A percentile compares a stretch with the other conserved stretches of the same genome.
Conservation (phyloP, 1,140 invertebrate species). For the Lordiphosa stackelbergi region DNA sequence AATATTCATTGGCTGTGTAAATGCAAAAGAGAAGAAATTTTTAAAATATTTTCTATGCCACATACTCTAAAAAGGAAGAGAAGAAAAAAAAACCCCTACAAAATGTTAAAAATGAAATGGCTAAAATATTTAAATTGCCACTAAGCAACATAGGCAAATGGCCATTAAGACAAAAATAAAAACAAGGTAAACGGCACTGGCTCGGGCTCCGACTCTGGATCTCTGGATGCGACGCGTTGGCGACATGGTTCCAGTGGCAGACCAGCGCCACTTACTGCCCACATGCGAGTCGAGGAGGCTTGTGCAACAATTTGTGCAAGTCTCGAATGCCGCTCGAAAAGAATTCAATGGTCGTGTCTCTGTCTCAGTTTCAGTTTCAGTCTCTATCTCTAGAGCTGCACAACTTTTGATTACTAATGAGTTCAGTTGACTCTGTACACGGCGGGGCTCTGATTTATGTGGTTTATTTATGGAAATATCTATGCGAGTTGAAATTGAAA, state of each 20-base stretch:
- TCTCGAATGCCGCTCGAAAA: constrained; percentile 28
- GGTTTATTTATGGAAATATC: constrained; percentile 72
- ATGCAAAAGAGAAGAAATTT: constrained; percentile 64
- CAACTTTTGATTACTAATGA: constrained; percentile 74
- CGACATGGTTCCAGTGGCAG: constrained; percentile 57
- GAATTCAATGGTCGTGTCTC: constrained; percentile 47
- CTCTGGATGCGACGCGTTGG: constrained; percentile 38
- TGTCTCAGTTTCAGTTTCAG: constrained; percentile 4
- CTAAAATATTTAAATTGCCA: constrained; percentile 70
- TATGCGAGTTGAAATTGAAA: constrained; percentile 69
- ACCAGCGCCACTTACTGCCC: constrained; percentile 37
- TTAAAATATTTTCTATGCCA: constrained; percentile 32
- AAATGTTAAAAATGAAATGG: constrained; percentile 52
- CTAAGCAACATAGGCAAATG: constrained; percentile 50
- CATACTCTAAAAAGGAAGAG: neutral
- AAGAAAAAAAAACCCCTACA: constrained; percentile 10
- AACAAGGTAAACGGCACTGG: constrained; percentile 46
- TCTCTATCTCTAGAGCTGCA: constrained; percentile 25
- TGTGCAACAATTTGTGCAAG: constrained; percentile 67
- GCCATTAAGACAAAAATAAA: constrained; percentile 60
- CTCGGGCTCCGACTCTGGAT: constrained; percentile 3
- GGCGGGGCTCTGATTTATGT: constrained; percentile 65
- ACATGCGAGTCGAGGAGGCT: constrained; percentile 27
- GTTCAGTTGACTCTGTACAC: constrained; percentile 30
- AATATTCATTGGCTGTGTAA: constrained; percentile 20